Conservation (phyloP, 2,113 vertebrate genomes). For the Percina caprodes region DNA sequence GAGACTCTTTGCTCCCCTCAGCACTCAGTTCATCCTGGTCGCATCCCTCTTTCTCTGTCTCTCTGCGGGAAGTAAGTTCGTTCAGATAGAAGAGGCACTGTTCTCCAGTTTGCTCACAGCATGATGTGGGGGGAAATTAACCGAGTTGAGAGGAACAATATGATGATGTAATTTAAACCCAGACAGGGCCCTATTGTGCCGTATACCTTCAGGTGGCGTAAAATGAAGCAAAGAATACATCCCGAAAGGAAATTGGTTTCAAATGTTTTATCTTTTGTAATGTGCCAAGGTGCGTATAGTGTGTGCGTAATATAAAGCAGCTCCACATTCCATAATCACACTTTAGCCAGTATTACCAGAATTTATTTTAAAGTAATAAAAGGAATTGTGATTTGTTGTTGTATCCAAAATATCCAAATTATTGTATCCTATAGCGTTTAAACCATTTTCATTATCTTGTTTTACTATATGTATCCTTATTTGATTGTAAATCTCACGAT, state of each 20-base stretch:
- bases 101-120: conserved; percentile 63
- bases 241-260: conserved; percentile 9
- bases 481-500: not conserved
- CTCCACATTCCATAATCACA: not conserved
- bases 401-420: no score
- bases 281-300: not conserved
- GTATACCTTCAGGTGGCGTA: conserved; percentile 46
- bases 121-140: conserved; percentile 52
- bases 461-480: not conserved
- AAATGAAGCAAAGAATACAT: conserved; percentile 10
- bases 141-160: conserved; percentile 50
- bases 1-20: conserved; percentile 34
- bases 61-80: conserved; percentile 51
- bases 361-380: not conserved
- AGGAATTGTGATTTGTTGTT: no score
- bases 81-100: conserved; percentile 62
- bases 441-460: not conserved
- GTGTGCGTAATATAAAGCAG: not conserved
- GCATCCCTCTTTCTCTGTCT: conserved; percentile 1
- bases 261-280: not conserved
- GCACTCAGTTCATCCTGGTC: conserved; percentile 35
- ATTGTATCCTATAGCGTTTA: not conserved
- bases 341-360: not conserved
- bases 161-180: conserved; percentile 33
- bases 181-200: conserved; percentile 4